Evolutionary conservation across 30 jellyfish, hydroid and myxozoan species (phyloP).

Genomic region (Hydractinia echinata): DNA sequence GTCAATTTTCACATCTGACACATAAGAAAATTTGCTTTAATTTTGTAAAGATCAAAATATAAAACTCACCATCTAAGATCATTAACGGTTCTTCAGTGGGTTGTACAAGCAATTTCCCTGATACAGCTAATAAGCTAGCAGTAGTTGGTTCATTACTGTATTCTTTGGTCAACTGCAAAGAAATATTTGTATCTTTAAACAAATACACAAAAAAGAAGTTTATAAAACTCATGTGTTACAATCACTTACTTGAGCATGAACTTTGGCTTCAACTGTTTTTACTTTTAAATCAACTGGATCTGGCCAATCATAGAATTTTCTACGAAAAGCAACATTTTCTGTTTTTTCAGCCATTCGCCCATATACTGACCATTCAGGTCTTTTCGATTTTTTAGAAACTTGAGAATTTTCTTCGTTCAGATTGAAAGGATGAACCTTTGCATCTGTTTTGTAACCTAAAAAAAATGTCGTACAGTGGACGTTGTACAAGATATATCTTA

Average conservation of each 20-base stretch:
- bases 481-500: no score
- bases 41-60: neutral
- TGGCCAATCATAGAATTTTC: constrained; percentile 95
- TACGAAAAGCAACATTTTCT: constrained; percentile 77
- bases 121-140: constrained; percentile 46
- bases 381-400: constrained; percentile 20
- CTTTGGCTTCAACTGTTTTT: constrained; percentile 68
- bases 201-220: neutral
- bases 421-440: constrained; percentile 61
- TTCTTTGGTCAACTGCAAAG: constrained; percentile 65
- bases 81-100: constrained; percentile 67
- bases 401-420: constrained; percentile 57
- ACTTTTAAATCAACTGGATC: constrained; percentile 91
- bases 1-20: neutral
- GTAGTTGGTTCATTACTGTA: constrained; percentile 42
- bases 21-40: neutral
- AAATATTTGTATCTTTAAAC: neutral
- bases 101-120: constrained; percentile 41
- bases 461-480: neutral
- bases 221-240: neutral
- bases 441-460: constrained; percentile 48
- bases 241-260: constrained; percentile 60
- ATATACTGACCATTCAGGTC: constrained; percentile 93
- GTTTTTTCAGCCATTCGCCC: constrained; percentile 92
- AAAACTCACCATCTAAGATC: constrained; percentile 61